Evolutionary conservation across 2,113 vertebrate genomes (phyloP), one percentile per base, ranked within the genome.

Genomic region (Colinus virginianus): DNA sequence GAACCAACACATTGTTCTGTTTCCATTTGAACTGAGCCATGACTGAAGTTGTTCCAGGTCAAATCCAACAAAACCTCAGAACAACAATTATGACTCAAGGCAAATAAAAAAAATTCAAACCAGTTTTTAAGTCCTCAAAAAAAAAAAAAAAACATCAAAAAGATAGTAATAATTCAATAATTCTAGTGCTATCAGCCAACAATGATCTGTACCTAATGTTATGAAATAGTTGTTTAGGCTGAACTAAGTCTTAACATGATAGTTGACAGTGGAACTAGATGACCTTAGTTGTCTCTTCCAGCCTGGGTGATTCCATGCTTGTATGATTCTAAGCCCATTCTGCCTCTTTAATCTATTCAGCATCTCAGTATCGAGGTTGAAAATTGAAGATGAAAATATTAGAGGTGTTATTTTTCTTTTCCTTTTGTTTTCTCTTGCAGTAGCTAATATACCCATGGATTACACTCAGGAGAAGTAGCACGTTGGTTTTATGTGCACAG

Each of bases 11-110:
- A 77, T 80, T 38, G 38, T 80, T 83, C 23, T 38, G 32, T 82
- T 96, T 83, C 76, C 76, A 63, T 63, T 85, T 74, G 59, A 93
- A 77, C 40, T 88, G 59, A 88, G 59, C 51, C 22, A 23, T 55
- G 71, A 74, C 17, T 80, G 82, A 94, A 93, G 63, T 3, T 67
- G n/a, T 77, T 90, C 76, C 82, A 70, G 82, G 49, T 74, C 46
- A 87, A 83, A 91, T 59, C 46, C 78, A 79, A 87, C 13, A 62
- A 63, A 94, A 80, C 16, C 74, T 90, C 32, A 59, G 38, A 87
- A 77, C n/a, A 88, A 85, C 66, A 16, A 8, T 8, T 89, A 84
- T 79, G 16, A n/a, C 63, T 81, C 28, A 69, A 75, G 32, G 2
- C 14, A 63, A 32, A 45, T 30, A 45, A 10, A 30, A n/a, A 75